Evolutionary conservation across 2,113 vertebrate species (phyloP), one percentile per base, ranked within the genome.

Genomic region (Corythornis cristatus): DNA sequence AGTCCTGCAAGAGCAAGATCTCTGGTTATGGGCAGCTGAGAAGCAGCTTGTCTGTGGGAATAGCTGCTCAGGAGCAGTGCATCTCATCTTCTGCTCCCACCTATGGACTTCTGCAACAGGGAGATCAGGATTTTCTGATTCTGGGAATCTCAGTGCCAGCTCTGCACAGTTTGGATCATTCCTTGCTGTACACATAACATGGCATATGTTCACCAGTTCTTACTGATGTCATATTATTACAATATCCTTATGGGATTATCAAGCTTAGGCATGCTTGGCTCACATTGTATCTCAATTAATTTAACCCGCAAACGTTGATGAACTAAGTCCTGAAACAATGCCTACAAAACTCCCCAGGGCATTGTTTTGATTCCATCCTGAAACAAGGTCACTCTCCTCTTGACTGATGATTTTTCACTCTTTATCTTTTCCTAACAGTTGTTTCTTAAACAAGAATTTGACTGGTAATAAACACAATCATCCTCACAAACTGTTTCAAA

Each of bases 291-390:
- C 85, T 93, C 85, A 95, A 87, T 94, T 96, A 91, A 76, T 91
- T 95, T 93, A 70, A 91, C 85, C 46, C 7, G 4, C 76, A 92
- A 95, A 93, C 87, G 88, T 5, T 78, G 68, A 91, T 91, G 76
- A 81, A 73, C 57, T 93, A 86, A 95, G 60, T 89, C 82, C 82
- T 89, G 81, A 95, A 93, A 95, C 87, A 87, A 92, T 90, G 89
- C 74, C 71, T 79, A 53, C 1, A 0, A 93, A 91, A 85, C n/a
- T 80, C 89, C 68, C 78, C 21, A 65, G 72, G 87, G 61, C 60
- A 93, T 53, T 81, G 78, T 81, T 95, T 95, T 90, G 75, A 91
- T 93, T 95, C 50, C 74, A 56, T 43, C 61, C 76, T 89, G 82
- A 60, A 85, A 94, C 87, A 91, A 92, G 91, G 85, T 93, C 88